These are phyloP conservation scores for Andricus grossulariae DNA, from an alignment of 1,140 invertebrate genomes.

Conservation along the genomic window DNA sequence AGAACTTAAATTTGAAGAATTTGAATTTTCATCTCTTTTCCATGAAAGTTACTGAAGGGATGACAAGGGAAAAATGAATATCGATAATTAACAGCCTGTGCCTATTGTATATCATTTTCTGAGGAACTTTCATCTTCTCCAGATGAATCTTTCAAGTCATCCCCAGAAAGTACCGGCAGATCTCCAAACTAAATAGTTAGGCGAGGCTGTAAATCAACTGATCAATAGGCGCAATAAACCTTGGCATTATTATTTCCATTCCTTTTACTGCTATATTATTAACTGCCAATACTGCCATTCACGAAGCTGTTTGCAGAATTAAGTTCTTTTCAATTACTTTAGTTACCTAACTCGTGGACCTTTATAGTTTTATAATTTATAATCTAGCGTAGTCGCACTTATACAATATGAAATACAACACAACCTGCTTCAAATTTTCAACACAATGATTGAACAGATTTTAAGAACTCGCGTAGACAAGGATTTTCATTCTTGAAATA, in stretches of 20 bases:
- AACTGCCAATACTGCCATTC: neutral
- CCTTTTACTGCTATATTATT: neutral
- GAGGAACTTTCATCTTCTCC: neutral
- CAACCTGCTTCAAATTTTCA: neutral
- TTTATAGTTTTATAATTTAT: neutral
- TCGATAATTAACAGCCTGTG: neutral
- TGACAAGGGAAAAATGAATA: neutral
- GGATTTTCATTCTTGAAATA: no score
- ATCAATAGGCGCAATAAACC: slow-evolving; percentile 29
- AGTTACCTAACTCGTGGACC: neutral
- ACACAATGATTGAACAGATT: neutral
- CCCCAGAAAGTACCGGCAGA: neutral
- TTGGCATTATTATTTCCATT: slow-evolving; percentile 14
- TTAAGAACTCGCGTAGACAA: no score
- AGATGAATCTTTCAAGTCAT: slow-evolving; percentile 25
- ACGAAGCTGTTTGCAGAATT: slow-evolving; percentile 7
- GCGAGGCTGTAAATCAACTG: slow-evolving; percentile 20
- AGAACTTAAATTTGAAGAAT: neutral
- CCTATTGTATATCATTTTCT: neutral
- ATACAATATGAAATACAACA: neutral
- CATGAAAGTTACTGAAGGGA: neutral
- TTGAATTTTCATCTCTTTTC: neutral
- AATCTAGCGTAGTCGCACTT: neutral
- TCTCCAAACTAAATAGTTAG: slow-evolving; percentile 12
- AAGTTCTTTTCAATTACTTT: slow-evolving; percentile 23